These are phyloP conservation scores for Phasia obesa DNA, from an alignment of 2,888 invertebrate genomes.

Conservation along the genomic window DNA sequence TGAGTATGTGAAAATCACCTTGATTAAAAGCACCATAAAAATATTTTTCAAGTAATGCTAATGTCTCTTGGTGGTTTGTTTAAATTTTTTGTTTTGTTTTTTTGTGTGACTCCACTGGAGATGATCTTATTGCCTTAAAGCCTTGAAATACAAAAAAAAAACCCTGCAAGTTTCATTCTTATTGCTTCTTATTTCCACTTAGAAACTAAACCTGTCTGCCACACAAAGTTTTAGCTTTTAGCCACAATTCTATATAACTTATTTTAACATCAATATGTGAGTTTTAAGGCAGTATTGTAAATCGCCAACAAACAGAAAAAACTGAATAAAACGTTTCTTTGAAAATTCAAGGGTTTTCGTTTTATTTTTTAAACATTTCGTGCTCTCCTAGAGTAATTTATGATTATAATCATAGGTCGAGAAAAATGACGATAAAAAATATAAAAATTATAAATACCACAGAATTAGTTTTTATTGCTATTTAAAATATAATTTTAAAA, in stretches of 20 bases:
- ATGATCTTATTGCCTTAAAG: slow-evolving; percentile 46
- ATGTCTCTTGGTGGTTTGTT: slow-evolving; percentile 13
- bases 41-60: slow-evolving; percentile 40
- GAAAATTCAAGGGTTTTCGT: slow-evolving; percentile 47
- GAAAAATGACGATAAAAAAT: slow-evolving; percentile 35
- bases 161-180: slow-evolving; percentile 3
- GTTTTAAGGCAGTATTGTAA: slow-evolving; percentile 22
- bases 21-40: slow-evolving; percentile 52
- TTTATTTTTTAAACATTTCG: slow-evolving; percentile 33
- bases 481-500: slow-evolving; percentile 20
- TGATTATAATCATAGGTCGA: slow-evolving; percentile 54
- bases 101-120: not conserved
- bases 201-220: slow-evolving; percentile 2
- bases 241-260: slow-evolving; percentile 15
- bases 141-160: slow-evolving; percentile 42
- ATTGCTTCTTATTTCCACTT: no score
- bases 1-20: slow-evolving; percentile 40
- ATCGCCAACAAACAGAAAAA: slow-evolving; percentile 1
- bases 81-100: not conserved
- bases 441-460: slow-evolving; percentile 17
- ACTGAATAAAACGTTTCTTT: slow-evolving; percentile 1
- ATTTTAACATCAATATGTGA: slow-evolving; percentile 44
- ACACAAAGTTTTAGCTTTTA: slow-evolving; percentile 29
- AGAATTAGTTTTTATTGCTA: not conserved
- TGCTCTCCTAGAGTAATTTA: slow-evolving; percentile 56